phyloP scores from a whole-genome alignment of 2,113 vertebrate genomes.

The Eulemur rufifrons region DNA sequence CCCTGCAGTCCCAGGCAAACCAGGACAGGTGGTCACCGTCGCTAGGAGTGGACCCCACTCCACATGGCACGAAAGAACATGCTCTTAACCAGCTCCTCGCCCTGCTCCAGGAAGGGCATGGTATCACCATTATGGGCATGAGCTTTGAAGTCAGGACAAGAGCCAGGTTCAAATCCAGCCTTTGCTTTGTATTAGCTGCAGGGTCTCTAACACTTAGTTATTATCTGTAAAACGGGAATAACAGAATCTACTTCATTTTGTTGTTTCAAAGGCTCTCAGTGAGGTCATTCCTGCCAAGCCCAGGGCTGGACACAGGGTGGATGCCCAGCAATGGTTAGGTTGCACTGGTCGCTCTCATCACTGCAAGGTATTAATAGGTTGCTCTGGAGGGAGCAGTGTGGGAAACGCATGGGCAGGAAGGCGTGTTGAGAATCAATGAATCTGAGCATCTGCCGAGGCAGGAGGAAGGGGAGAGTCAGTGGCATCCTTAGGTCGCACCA shows the following conservation, averaged over 20 bases:
- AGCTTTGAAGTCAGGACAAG: background rate
- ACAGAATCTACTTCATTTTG: background rate
- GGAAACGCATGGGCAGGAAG: background rate
- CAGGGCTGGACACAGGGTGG: background rate
- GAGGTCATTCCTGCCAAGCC: background rate
- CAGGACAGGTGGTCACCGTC: background rate
- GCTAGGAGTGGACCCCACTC: background rate
- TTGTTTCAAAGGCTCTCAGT: background rate
- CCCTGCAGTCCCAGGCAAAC: background rate
- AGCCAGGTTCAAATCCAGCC: background rate
- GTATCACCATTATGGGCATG: fast-evolving
- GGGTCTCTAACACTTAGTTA: fast-evolving
- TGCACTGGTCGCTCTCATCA: fast-evolving
- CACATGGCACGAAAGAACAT: background rate
- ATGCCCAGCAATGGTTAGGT: fast-evolving
- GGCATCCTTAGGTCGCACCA: background rate
- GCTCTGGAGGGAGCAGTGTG: background rate
- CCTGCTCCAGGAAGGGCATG: background rate
- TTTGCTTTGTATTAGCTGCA: background rate
- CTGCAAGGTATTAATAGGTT: background rate
- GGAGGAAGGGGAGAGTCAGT: background rate
- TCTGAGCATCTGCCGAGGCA: background rate
- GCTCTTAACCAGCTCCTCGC: too few species aligned
- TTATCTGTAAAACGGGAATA: background rate
- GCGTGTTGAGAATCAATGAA: background rate